Evolutionary conservation across 30 jellyfish, hydroid and myxozoan species (phyloP), one percentile per base, ranked within the genome.

Genomic region (Cassiopea andromeda): DNA sequence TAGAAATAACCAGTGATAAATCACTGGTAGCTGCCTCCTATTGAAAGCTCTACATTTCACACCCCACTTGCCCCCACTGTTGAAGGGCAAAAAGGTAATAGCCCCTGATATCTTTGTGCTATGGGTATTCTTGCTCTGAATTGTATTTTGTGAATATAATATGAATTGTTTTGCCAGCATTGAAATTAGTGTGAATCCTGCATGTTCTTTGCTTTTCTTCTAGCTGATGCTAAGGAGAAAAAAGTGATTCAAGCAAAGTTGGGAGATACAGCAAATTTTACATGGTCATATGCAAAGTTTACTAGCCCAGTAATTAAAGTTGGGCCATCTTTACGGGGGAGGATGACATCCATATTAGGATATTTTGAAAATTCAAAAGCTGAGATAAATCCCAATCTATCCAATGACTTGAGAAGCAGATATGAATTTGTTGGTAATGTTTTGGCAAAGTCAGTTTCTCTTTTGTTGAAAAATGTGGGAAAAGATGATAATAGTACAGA

Each of bases 251-350:
- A 83, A 60, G 85, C 75, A 15, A 71, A 69, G 72, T 16, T 83
- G 47, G 91, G 91, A 48, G 78, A 48, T 45, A 83, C 84, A 16
- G 91, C 91, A 49, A 83, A 44, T 70, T 70, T 83, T 49, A 83
- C 85, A 4, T 83, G 91, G 91, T 48, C 74, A 0, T 68, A 12
- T 49, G 77, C 68, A n/a, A n/a, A n/a, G n/a, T n/a, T n/a, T n/a
- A n/a, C n/a, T n/a, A n/a, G n/a, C n/a, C n/a, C n/a, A n/a, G n/a
- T n/a, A n/a, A n/a, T n/a, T n/a, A n/a, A n/a, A n/a, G n/a, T n/a
- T n/a, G n/a, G n/a, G n/a, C n/a, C n/a, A n/a, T n/a, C n/a, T n/a
- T n/a, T n/a, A n/a, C n/a, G n/a, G n/a, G n/a, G n/a, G n/a, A n/a
- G n/a, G 17, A 2, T 46, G 18, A 1, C 2, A 17, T 43, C 6